A percentile compares a stretch with the other conserved stretches of the same genome.
Evolutionary conservation across 2,113 vertebrate genomes (phyloP).

Genomic region (Octodon degus): DNA sequence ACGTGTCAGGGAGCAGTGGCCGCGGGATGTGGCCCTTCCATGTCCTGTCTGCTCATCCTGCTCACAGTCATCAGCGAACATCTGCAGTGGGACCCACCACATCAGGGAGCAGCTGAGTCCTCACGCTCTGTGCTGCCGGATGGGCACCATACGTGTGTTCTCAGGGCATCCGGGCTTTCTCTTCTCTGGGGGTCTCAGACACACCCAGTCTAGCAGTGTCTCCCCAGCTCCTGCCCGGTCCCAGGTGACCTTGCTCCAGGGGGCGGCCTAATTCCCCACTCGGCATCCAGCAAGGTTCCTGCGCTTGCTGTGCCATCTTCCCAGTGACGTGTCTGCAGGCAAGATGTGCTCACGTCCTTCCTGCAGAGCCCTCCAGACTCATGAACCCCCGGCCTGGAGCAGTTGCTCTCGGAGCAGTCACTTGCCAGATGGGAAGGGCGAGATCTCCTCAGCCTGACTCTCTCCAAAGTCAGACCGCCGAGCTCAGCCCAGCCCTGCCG

Average conservation of each 20-base stretch:
- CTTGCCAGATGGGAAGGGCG: background rate
- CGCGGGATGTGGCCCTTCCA: rapidly evolving
- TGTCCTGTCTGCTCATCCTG: background rate
- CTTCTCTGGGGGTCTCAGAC: background rate
- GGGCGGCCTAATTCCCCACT: background rate
- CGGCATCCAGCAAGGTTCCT: too few relatives aligned
- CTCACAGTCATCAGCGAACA: background rate
- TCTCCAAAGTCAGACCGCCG: background rate
- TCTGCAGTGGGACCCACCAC: background rate
- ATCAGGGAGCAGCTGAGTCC: background rate
- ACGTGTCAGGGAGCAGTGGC: background rate
- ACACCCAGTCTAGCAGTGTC: too few relatives aligned
- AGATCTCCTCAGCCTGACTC: background rate
- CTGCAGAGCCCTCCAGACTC: background rate
- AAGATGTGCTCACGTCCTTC: background rate
- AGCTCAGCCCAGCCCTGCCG: background rate
- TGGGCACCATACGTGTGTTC: rapidly evolving
- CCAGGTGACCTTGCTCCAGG: background rate
- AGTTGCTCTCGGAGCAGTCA: rapidly evolving
- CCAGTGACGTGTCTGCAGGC: background rate
- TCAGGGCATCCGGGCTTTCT: background rate
- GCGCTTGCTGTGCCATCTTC: background rate
- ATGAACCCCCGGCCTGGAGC: background rate
- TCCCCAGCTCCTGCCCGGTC: background rate
- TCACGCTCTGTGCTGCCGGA: too few relatives aligned